These are phyloP conservation scores for Malthinus flaveolus DNA, from an alignment of 2,888 invertebrate species.

Conservation along the genomic window DNA sequence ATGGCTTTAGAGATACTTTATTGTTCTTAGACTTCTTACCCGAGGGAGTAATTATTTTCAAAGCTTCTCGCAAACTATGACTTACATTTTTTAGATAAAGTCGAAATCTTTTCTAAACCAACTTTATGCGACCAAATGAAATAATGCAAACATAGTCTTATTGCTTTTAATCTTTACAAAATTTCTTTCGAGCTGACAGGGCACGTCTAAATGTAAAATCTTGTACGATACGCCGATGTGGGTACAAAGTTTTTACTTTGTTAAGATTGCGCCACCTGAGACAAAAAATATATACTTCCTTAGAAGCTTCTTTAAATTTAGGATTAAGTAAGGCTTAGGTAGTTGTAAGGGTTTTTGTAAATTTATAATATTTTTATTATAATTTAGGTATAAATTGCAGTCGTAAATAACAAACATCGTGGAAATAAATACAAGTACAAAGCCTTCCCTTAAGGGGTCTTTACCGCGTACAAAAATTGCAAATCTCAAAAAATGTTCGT, in stretches of 20 bases:
- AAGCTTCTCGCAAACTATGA: conserved; percentile 20
- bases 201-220: conserved; percentile 6
- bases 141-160: conserved; percentile 1
- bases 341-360: too few relatives aligned
- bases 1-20: neutral
- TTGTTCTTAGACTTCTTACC: conserved; percentile 3
- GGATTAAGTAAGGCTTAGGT: neutral
- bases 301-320: conserved; percentile 4
- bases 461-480: too few relatives aligned
- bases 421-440: too few relatives aligned
- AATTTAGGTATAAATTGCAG: too few relatives aligned
- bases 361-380: too few relatives aligned
- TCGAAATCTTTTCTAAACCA: conserved; percentile 1
- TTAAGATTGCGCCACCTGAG: conserved; percentile 4
- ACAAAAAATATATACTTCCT: conserved; percentile 2
- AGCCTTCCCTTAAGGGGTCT: too few relatives aligned
- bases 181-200: conserved; percentile 3
- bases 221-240: neutral
- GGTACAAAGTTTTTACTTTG: neutral
- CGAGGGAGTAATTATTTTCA: conserved; percentile 19
- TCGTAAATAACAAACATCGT: too few relatives aligned
- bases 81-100: conserved; percentile 9
- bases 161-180: conserved; percentile 3
- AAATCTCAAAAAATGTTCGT: too few relatives aligned
- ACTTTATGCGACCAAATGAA: neutral